Conservation (phyloP, 35 echinoderm and acorn worm genomes). For the Anneissia japonica region DNA sequence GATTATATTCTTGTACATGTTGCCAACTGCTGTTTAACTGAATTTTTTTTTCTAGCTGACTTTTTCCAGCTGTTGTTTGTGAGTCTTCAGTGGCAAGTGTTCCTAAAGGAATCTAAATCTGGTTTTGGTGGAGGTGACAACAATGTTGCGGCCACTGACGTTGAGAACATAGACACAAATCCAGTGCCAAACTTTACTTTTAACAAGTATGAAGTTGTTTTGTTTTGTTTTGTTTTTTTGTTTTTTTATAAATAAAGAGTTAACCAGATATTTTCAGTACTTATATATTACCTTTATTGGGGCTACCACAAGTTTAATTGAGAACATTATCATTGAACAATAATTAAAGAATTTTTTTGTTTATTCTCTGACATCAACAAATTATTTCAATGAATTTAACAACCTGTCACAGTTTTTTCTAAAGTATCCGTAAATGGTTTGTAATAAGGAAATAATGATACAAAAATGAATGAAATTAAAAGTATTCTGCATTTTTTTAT, state of each 20-base stretch:
- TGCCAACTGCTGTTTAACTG: too few relatives aligned
- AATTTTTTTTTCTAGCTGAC: conserved; percentile 52
- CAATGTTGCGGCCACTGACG: conserved; percentile 57
- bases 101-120: conserved; percentile 47
- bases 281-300: too few relatives aligned
- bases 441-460: too few relatives aligned
- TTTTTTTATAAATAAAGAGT: background rate
- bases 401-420: background rate
- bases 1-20: too few relatives aligned
- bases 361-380: background rate
- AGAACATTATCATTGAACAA: background rate
- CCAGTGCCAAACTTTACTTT: conserved; percentile 91
- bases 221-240: background rate
- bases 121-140: conserved; percentile 72
- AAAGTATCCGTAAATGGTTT: too few relatives aligned
- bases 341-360: background rate
- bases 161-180: conserved; percentile 52
- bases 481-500: too few relatives aligned
- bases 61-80: conserved; percentile 92
- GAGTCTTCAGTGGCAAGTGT: conserved; percentile 86
- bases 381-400: background rate
- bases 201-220: conserved; percentile 47
- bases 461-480: too few relatives aligned
- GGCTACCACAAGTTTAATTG: background rate
- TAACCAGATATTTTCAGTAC: too few relatives aligned